phyloP scores from a whole-genome alignment of 2,888 invertebrate species.

The Diaphora mendica region DNA sequence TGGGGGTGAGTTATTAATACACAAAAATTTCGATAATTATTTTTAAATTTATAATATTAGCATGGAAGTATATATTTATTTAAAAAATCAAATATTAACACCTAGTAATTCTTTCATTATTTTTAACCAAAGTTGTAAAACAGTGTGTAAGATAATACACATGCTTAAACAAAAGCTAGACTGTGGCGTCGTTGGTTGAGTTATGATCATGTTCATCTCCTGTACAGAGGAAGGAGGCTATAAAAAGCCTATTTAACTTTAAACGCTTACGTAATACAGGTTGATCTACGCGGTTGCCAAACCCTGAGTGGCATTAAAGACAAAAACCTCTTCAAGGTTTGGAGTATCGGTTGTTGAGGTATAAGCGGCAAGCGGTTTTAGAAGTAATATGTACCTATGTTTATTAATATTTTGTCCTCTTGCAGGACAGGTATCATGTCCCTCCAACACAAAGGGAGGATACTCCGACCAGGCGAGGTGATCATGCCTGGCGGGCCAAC shows the following conservation, averaged over 20 bases:
- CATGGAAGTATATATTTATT: neutral
- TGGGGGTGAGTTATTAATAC: neutral
- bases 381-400: no score
- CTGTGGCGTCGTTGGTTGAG: neutral
- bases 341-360: conserved; percentile 38
- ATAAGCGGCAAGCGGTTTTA: conserved; percentile 18
- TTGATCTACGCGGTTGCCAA: conserved; percentile 59
- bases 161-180: neutral
- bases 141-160: neutral
- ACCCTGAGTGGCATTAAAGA: conserved; percentile 62
- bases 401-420: no score
- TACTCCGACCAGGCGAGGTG: no score
- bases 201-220: conserved; percentile 9
- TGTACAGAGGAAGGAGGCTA: conserved; percentile 17
- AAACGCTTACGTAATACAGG: conserved; percentile 54
- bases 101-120: neutral
- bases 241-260: conserved; percentile 56
- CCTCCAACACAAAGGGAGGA: no score
- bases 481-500: no score
- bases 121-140: neutral
- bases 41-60: no score
- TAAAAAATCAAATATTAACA: neutral
- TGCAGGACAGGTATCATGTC: no score
- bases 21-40: neutral
- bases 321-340: conserved; percentile 68